Conservation (phyloP, 2,888 invertebrate genomes). For the Harpagoxenus sublaevis region DNA sequence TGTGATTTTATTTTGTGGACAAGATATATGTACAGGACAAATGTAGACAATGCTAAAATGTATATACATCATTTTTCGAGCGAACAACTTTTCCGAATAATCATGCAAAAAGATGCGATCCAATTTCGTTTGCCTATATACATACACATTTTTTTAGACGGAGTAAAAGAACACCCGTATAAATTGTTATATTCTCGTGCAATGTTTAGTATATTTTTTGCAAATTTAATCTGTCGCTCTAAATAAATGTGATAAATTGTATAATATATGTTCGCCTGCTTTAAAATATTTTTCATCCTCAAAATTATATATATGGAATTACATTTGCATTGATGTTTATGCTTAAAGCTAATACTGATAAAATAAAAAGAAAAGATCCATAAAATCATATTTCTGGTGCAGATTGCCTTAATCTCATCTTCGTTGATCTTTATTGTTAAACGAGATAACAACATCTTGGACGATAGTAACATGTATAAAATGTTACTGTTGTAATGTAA, state of each 20-base stretch:
- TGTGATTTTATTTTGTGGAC: background rate
- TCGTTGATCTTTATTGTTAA: constrained; percentile 21
- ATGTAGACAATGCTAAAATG: constrained; percentile 14
- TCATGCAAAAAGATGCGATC: constrained; percentile 37
- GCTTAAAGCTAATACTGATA: background rate
- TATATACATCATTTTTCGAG: constrained; percentile 30
- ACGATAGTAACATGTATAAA: constrained; percentile 6
- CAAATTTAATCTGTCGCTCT: background rate
- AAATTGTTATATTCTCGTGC: background rate
- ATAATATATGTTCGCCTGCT: background rate
- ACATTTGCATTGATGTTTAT: background rate
- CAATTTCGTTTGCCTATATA: background rate
- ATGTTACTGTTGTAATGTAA: background rate
- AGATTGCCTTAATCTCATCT: background rate
- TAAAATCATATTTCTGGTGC: background rate
- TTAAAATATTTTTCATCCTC: background rate
- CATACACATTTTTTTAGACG: constrained; percentile 22
- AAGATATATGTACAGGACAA: constrained; percentile 21
- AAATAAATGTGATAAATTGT: constrained; percentile 7
- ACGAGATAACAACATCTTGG: constrained; percentile 1
- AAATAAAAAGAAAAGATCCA: background rate
- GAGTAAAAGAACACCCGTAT: constrained; percentile 37
- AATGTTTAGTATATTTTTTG: constrained; percentile 2
- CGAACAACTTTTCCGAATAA: background rate
- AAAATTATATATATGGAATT: background rate